Base-by-base conservation (phyloP, 2,113 vertebrate genomes). In the Pogona vitticeps region DNA sequence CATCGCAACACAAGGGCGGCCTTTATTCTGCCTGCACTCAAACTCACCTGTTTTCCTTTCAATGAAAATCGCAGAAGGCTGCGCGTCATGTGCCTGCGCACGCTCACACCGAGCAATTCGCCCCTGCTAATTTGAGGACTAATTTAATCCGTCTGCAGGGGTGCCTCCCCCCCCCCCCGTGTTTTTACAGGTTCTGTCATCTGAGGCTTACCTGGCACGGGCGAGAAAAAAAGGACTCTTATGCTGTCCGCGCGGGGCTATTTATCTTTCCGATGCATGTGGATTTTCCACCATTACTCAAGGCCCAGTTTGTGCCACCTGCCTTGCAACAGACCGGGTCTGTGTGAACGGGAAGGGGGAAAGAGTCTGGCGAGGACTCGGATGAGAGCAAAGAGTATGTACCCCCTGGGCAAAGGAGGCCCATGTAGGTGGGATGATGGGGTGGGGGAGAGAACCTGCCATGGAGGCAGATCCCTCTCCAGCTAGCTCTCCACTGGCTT, bases 261-360 rank as follows among this genome's bases (percentile, higher is more conserved):
- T 97, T 97, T 96, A 96, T 95, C 94, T 97, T 97, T 96, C 95
- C 94, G 88, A 94, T 86, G 91, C 85, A 91, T 96, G 94, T 52
- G 92, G 87, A 94, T 94, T 97, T 97, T 97, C 96, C 95, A 95
- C 93, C 93, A 90, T 92, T 95, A 91, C 94, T 94, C 92, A 92
- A 92, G 77, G 91, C 88, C 91, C 73, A 14, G 90, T 79, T 86
- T 1, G 86, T 88, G 89, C 95, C 93, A 96, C 94, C 94, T 95
- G 94, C 91, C 93, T 96, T 26, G 0, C 90, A 92, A 96, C 93
- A 97, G 95, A 93, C 88, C 86, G 89, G 0, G 86, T 95, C 95
- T 97, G 94, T 96, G 90, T 94, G 87, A 68, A 82, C 14, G 0
- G 87, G 70, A 79, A 18, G 0, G 78, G 89, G 78, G 89, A 91